Percentiles rank a stretch among this genome's conserved stretches.
These are phyloP conservation scores for Picathartes gymnocephalus DNA, from an alignment of 2,113 vertebrate species.

Conservation along the genomic window DNA sequence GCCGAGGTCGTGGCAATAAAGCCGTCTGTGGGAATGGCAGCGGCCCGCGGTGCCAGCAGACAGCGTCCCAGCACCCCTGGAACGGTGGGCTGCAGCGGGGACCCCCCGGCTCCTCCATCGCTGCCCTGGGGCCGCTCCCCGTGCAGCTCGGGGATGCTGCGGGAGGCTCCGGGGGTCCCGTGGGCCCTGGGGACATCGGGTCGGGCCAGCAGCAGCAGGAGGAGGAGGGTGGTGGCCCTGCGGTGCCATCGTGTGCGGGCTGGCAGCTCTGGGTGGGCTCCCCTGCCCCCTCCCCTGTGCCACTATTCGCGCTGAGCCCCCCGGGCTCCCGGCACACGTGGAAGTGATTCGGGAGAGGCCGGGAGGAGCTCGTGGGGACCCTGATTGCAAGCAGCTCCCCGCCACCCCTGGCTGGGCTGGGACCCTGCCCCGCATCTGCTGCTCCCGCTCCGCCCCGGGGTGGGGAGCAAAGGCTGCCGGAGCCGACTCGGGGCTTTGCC, in stretches of 20 bases:
- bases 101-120: not conserved
- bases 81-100: not conserved
- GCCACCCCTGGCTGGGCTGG: fast-evolving
- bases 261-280: not conserved
- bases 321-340: not conserved
- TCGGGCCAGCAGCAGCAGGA: not conserved
- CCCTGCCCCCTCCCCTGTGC: not conserved
- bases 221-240: not conserved
- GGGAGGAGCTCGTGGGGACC: not conserved
- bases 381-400: not conserved
- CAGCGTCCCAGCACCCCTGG: fast-evolving
- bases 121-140: not conserved
- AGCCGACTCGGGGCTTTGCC: not conserved
- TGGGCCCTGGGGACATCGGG: not conserved
- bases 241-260: not conserved
- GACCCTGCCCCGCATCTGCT: not conserved
- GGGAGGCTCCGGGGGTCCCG: not conserved
- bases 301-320: not conserved
- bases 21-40: fast-evolving
- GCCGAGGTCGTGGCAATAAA: not conserved
- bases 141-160: not conserved
- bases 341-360: not conserved
- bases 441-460: not conserved
- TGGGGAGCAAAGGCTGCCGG: not conserved
- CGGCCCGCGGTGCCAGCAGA: too few relatives aligned